Percentiles rank a stretch among this genome's conserved stretches.
Conservation (phyloP, 2,113 vertebrate genomes). For the Psilopsiagon aurifrons region DNA sequence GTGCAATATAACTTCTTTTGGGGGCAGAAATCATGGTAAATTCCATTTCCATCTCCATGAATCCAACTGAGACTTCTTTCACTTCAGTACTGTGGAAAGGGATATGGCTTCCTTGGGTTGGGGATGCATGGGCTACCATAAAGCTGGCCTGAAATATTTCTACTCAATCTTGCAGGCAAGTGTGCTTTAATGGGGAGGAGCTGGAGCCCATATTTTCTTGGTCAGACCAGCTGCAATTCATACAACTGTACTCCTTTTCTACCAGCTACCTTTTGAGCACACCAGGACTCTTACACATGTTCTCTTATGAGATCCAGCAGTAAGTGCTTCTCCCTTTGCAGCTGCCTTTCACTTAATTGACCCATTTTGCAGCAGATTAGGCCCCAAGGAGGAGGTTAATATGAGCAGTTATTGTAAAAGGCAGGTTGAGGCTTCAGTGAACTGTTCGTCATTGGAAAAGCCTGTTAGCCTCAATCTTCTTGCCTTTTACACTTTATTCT, state of each 20-base stretch:
- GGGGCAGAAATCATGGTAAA: background rate
- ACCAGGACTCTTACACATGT: background rate
- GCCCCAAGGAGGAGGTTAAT: slow-evolving; percentile 17
- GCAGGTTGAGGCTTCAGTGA: background rate
- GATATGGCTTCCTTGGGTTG: background rate
- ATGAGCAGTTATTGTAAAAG: background rate
- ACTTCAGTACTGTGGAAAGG: background rate
- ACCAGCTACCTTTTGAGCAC: background rate
- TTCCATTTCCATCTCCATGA: background rate
- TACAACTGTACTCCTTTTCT: background rate
- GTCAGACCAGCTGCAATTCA: background rate
- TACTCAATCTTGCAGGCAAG: background rate
- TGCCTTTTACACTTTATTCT: background rate
- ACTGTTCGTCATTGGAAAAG: background rate
- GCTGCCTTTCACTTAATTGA: slow-evolving; percentile 3
- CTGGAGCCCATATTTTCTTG: background rate
- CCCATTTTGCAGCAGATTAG: slow-evolving; percentile 6
- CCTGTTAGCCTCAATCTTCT: background rate
- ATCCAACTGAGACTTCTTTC: background rate
- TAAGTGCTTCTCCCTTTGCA: background rate
- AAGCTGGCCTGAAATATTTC: background rate
- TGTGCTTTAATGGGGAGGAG: background rate
- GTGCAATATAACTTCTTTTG: background rate
- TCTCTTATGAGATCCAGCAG: background rate
- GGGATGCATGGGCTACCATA: background rate